Conservation (phyloP, 2,113 vertebrate genomes). For the Etia nguti region DNA sequence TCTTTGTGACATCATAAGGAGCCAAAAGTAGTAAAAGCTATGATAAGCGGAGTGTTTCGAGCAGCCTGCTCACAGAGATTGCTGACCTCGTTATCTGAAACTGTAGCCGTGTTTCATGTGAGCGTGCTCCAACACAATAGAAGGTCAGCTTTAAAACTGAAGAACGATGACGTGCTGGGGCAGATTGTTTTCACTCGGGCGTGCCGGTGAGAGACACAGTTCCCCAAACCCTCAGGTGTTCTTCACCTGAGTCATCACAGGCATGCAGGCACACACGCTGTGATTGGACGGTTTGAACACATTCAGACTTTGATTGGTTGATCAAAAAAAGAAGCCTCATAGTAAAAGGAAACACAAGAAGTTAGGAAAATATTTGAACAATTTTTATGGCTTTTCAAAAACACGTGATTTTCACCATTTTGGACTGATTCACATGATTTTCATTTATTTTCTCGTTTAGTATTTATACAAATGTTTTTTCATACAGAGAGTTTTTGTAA, state of each 20-base stretch:
- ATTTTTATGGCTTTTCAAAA: conserved; percentile 5
- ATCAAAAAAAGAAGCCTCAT: neutral
- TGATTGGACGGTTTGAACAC: conserved; percentile 22
- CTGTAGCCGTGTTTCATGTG: neutral
- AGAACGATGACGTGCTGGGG: neutral
- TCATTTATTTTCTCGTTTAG: neutral
- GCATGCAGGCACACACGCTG: neutral
- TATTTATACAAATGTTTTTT: neutral
- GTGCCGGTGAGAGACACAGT: neutral
- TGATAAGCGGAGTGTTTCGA: neutral
- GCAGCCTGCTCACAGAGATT: neutral
- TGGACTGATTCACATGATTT: neutral
- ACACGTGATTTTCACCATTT: neutral
- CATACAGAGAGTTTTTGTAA: conserved; percentile 5
- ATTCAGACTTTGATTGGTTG: neutral
- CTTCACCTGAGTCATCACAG: neutral
- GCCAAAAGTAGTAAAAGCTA: neutral
- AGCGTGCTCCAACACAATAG: neutral
- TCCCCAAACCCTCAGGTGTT: neutral
- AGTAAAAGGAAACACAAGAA: neutral
- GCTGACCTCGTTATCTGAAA: neutral
- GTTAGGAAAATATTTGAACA: conserved; percentile 16
- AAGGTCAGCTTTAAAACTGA: neutral
- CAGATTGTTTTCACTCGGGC: neutral
- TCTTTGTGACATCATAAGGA: neutral